Percentiles rank a stretch among this genome's conserved stretches.
Evolutionary conservation across 2,113 vertebrate genomes (phyloP).

Genomic region (Lophura nycthemera): DNA sequence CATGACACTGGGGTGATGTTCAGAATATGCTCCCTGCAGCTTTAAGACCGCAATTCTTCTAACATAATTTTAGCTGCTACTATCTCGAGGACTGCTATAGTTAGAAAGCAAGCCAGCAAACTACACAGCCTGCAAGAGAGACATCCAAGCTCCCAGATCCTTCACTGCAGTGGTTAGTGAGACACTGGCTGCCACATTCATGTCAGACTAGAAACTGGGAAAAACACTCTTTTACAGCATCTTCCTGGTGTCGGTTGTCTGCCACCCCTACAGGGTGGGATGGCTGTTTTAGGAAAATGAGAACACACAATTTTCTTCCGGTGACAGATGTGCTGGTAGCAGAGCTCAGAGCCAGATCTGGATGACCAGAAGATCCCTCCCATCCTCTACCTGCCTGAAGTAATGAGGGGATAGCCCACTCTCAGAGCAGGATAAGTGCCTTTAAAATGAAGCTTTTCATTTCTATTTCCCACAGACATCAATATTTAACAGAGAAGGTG

Average conservation of each 20-base stretch:
- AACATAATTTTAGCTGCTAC: conserved; percentile 54
- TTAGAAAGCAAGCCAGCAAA: conserved; percentile 65
- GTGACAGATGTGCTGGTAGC: neutral
- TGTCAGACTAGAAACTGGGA: neutral
- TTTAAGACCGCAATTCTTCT: conserved; percentile 45
- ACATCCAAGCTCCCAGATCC: conserved; percentile 15
- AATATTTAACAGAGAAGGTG: conserved; percentile 73
- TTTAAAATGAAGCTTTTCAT: conserved; percentile 62
- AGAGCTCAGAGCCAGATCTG: neutral
- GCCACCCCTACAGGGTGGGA: neutral
- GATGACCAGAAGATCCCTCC: neutral
- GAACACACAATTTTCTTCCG: neutral
- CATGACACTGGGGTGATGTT: neutral
- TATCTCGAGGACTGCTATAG: conserved; percentile 62
- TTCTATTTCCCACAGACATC: conserved; percentile 71
- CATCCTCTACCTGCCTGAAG: neutral
- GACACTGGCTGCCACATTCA: conserved; percentile 9
- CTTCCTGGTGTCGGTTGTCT: neutral
- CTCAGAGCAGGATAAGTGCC: conserved; percentile 49
- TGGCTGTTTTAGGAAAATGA: neutral
- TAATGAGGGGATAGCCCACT: conserved; percentile 37
- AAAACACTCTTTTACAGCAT: neutral
- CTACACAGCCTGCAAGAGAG: conserved; percentile 24
- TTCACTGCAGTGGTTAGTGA: neutral
- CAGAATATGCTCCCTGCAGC: conserved; percentile 28